Percentiles rank a stretch among this genome's conserved stretches.
phyloP scores from a whole-genome alignment of 2,113 vertebrate species.

The Limnothrissa miodon region DNA sequence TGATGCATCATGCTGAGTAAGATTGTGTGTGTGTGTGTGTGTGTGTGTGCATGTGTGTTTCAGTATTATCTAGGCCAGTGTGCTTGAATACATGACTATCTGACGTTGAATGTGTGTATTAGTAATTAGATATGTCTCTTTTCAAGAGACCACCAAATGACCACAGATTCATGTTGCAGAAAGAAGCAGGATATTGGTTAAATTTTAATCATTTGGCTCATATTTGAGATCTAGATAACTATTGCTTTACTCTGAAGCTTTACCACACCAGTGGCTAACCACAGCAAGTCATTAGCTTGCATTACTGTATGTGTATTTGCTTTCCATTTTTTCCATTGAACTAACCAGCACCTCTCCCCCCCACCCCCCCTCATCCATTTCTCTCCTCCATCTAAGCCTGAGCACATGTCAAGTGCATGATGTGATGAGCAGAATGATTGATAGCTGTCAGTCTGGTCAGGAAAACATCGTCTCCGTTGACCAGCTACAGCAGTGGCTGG shows the following conservation, averaged over 20 bases:
- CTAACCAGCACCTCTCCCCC: neutral
- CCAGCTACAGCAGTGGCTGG: constrained; percentile 56
- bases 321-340: neutral
- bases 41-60: neutral
- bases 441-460: constrained; percentile 54
- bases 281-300: neutral
- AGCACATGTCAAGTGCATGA: constrained; percentile 36
- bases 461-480: constrained; percentile 38
- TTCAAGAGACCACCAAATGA: neutral
- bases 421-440: constrained; percentile 54
- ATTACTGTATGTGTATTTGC: neutral
- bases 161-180: neutral
- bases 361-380: neutral
- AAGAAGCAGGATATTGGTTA: no score
- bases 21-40: neutral
- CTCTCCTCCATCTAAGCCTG: constrained; percentile 47
- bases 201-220: no score
- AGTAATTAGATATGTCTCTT: neutral
- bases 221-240: neutral
- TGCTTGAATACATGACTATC: neutral
- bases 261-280: neutral
- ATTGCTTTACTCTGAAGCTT: neutral
- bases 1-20: constrained; percentile 54
- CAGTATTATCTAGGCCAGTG: neutral
- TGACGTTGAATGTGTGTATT: neutral